Evolutionary conservation across 2,113 vertebrate species (phyloP), one percentile per base, ranked within the genome.

Genomic region (Psilopsiagon aymara): DNA sequence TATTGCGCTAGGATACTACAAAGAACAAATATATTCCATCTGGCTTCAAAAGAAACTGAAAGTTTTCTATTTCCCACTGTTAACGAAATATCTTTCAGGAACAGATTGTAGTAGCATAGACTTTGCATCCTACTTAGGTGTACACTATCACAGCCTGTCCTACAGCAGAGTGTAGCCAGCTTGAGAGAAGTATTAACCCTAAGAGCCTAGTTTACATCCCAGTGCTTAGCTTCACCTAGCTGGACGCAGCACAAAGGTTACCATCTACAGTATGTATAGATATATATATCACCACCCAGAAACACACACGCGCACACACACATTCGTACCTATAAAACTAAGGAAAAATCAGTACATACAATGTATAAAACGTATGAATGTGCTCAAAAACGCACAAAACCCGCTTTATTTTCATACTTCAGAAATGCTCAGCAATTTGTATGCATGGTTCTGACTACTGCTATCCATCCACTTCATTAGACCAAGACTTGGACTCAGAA

Each of bases 361-460:
- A 98, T 64, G 84, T 98, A 98, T 97, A 98, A 98, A 98, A 98
- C 80, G 87, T 87, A 98, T 74, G 94, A 67, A 88, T 96, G 98
- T 98, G 98, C 98, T 98, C 88, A 98, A 98, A 98, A 98, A 96
- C 14, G 97, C 98, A 98, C 97, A 96, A 97, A 97, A 97, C 97
- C 98, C 95, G 94, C 97, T 97, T 97, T 75, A 94, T 95, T 96
- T 94, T 97, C 90, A 92, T 88, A 97, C 98, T 97, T 91, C 94
- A 97, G 96, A 96, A 97, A 97, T 71, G 86, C 96, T 95, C 78
- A n/a, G 41, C 92, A 14, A 71, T 77, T 88, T 70, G 85, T 77
- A 88, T 1, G 67, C 75, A 80, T 62, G 94, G 68, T 91, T 95
- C 92, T 79, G 82, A 91, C 94, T 92, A 80, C 93, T 78, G 83